Base-by-base conservation (phyloP, 2,797 vertebrate species). In the Microtus californicus region DNA sequence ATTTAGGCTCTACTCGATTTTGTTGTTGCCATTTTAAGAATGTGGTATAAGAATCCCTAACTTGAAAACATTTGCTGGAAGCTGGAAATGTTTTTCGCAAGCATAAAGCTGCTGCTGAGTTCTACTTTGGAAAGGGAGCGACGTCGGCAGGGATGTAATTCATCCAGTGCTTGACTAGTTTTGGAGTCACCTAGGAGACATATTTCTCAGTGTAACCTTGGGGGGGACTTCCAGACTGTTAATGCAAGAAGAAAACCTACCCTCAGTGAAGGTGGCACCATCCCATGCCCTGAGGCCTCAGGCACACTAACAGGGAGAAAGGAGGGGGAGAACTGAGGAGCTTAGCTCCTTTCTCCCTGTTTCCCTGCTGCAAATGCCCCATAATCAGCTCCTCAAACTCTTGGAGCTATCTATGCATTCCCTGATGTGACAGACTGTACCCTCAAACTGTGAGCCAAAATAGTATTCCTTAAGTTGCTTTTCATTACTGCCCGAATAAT, bases 61-160 rank as follows among this genome's bases (percentile, higher is more conserved):
- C 37, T 69, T 95, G 76, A 82, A 79, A 79, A 0, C 54, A 37
- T 17, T 3, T 4, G 0, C n/a, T 67, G 43, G 15, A 48, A 54
- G 14, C 7, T 48, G 48, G 82, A 14, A 73, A n/a, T 54, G 23
- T 23, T 77, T 82, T 86, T 40, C 12, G 77, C 4, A 83, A 34
- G 11, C 5, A 0, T 0, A 73, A 61, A 40, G 54, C 5, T 34
- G 14, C 80, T 91, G 90, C 15, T 61, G 31, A 61, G 0, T 63
- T 25, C 81, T 31, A 1, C 0, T 0, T 94, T 69, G 63, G 25
- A 69, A 0, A 1, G 0, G 56, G 19, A 48, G 1, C 0, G 61
- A 43, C 11, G 0, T 1, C 56, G 15, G 27, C 14, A 31, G 45
- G 54, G 45, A 89, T 88, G 25, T 59, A 83, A 92, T 94, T 54